A percentile compares a stretch with the other conserved stretches of the same genome.
phyloP scores from a whole-genome alignment of 1,140 invertebrate genomes.

The Plutomurus gul region DNA sequence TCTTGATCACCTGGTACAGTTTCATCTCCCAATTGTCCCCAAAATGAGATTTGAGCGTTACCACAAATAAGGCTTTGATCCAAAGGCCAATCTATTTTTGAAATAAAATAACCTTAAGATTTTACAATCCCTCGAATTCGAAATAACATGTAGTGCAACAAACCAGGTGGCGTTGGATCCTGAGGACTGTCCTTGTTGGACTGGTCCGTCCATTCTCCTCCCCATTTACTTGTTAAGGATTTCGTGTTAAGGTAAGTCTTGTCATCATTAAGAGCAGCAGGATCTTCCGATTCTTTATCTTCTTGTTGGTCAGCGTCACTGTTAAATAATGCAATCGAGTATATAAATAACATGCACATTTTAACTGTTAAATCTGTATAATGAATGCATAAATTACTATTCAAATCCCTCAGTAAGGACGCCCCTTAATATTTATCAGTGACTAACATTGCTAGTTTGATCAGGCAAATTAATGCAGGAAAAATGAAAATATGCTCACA shows the following conservation, averaged over 20 bases:
- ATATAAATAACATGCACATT: too few species aligned
- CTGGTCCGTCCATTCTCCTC: background rate
- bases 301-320: too few species aligned
- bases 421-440: too few species aligned
- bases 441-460: too few species aligned
- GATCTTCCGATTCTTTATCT: background rate
- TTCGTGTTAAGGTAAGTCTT: background rate
- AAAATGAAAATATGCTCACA: too few species aligned
- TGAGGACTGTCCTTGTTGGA: background rate
- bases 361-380: too few species aligned
- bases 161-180: background rate
- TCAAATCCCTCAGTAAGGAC: too few species aligned
- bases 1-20: background rate
- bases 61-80: background rate
- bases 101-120: background rate
- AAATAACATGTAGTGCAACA: background rate
- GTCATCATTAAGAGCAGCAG: background rate
- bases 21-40: background rate
- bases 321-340: too few species aligned
- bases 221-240: background rate
- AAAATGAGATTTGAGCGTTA: constrained; percentile 7
- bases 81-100: background rate
- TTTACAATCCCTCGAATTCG: background rate
- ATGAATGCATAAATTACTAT: too few species aligned
- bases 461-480: too few species aligned